A percentile compares a stretch with the other conserved stretches of the same genome.
Evolutionary conservation across 2,888 invertebrate genomes (phyloP).

Genomic region (Chrysotoxum bicinctum): DNA sequence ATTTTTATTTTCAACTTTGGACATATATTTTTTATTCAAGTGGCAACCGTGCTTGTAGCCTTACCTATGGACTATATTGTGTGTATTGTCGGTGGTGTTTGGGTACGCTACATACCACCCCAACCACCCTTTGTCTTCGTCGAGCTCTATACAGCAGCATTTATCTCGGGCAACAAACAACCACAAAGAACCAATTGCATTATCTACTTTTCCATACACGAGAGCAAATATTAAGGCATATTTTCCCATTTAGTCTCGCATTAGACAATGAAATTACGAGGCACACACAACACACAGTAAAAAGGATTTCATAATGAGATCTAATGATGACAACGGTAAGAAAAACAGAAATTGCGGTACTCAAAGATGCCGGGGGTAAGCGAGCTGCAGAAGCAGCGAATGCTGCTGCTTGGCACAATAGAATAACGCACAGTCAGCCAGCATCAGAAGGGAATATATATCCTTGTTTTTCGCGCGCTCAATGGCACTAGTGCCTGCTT

Average conservation of each 20-base stretch:
- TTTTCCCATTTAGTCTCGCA: conserved; percentile 65
- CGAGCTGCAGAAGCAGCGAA: not conserved
- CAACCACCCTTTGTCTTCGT: not conserved
- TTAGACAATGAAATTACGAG: conserved; percentile 69
- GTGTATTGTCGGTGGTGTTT: not conserved
- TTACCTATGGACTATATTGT: conserved; percentile 44
- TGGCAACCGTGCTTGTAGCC: conserved; percentile 29
- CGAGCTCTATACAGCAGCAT: not conserved
- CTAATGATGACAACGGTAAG: conserved; percentile 73
- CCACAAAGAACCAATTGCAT: conserved; percentile 62
- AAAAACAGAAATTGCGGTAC: conserved; percentile 65
- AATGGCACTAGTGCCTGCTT: not conserved
- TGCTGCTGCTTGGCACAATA: conserved; percentile 29
- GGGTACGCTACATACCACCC: not conserved
- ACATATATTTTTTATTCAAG: too few relatives aligned
- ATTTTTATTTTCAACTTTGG: too few relatives aligned
- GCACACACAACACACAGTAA: conserved; percentile 56
- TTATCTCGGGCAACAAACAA: conserved; percentile 59
- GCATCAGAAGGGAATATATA: conserved; percentile 29
- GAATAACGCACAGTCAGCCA: conserved; percentile 14
- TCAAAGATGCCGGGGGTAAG: conserved; percentile 15
- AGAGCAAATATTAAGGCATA: conserved; percentile 65
- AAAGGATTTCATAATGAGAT: conserved; percentile 74
- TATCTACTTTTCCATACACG: conserved; percentile 49
- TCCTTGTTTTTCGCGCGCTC: conserved; percentile 49